phyloP scores from a whole-genome alignment of 1,140 invertebrate species.

The Nilaparvata lugens region DNA sequence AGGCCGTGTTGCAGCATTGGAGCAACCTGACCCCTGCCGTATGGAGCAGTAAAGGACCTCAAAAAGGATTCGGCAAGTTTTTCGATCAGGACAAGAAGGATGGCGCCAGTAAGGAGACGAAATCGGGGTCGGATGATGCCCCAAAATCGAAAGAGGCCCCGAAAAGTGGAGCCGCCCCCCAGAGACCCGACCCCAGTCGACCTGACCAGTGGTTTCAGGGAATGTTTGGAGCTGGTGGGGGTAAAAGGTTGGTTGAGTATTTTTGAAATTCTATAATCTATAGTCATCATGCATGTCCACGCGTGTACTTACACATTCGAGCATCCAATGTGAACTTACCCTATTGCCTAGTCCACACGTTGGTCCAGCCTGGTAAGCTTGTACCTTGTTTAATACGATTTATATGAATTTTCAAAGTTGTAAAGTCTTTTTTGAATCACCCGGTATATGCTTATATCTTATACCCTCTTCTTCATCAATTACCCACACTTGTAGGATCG shows the following conservation, averaged over 20 bases:
- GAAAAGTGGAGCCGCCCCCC: background rate
- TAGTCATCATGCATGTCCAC: no score
- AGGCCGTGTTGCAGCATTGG: constrained; percentile 42
- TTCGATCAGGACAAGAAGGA: constrained; percentile 52
- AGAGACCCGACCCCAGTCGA: background rate
- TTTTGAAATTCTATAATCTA: background rate
- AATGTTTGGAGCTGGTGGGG: constrained; percentile 23
- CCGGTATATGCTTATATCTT: no score
- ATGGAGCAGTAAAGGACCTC: constrained; percentile 51
- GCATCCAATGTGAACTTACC: no score
- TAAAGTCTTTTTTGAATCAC: no score
- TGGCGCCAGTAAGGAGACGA: constrained; percentile 28
- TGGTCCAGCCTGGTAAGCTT: no score
- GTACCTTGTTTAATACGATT: no score
- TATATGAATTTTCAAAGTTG: no score
- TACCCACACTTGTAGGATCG: no score
- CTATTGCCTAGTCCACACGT: no score
- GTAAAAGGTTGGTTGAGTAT: constrained; percentile 1
- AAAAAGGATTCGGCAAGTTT: constrained; percentile 90
- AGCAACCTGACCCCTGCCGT: constrained; percentile 34
- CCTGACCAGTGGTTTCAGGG: constrained; percentile 22
- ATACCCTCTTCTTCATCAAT: no score
- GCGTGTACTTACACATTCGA: no score
- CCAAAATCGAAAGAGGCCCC: constrained; percentile 1
- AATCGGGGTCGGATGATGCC: constrained; percentile 26